Conservation (phyloP, 2,797 vertebrate species). For the Remorina albescens region DNA sequence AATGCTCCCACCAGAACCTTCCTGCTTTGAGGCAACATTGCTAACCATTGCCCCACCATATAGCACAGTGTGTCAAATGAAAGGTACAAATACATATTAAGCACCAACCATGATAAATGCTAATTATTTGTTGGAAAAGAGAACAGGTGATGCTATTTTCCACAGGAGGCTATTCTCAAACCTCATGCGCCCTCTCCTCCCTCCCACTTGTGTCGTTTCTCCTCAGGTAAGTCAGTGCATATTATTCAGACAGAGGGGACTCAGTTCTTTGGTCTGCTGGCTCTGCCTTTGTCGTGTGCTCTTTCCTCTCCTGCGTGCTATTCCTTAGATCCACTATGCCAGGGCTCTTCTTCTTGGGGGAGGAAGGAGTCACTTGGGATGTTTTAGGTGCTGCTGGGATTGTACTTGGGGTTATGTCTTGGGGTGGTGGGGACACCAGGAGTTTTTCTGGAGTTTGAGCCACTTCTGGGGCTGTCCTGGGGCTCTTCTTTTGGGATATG, state of each 20-base stretch:
- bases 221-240: conserved; percentile 59
- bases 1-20: too few relatives aligned
- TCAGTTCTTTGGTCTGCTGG: conserved; percentile 86
- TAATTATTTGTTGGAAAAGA: not conserved
- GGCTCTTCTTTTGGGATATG: conserved; percentile 33
- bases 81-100: not conserved
- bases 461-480: conserved; percentile 30
- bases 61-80: too few relatives aligned
- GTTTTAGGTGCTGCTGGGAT: conserved; percentile 10
- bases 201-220: conserved; percentile 18
- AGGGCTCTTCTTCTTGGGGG: conserved; percentile 39
- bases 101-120: not conserved
- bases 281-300: conserved; percentile 78
- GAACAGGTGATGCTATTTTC: conserved; percentile 1
- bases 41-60: too few relatives aligned
- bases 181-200: not conserved
- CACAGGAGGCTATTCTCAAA: conserved; percentile 11
- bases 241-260: conserved; percentile 56
- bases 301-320: conserved; percentile 63
- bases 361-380: conserved; percentile 3
- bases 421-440: conserved; percentile 36
- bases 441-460: conserved; percentile 43
- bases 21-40: too few relatives aligned
- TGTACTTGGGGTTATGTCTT: conserved; percentile 44
- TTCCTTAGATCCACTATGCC: conserved; percentile 43